phyloP scores from a whole-genome alignment of 1,140 invertebrate genomes.

The Neotoxoptera formosana region DNA sequence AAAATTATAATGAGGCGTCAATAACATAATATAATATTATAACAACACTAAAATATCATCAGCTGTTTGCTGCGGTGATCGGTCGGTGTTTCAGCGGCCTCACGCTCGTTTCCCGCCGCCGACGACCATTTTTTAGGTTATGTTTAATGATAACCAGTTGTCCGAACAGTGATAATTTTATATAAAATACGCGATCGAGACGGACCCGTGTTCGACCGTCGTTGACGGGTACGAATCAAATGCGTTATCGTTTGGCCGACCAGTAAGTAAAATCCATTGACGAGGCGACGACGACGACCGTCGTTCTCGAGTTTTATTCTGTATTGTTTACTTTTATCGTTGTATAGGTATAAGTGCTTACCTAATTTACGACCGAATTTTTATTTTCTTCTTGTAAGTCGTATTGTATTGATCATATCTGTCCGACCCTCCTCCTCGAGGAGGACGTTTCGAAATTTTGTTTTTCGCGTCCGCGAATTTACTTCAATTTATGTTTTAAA shows the following conservation, averaged over 20 bases:
- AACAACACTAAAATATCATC: too few species aligned
- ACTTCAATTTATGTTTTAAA: neutral
- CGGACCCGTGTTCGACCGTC: neutral
- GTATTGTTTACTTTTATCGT: neutral
- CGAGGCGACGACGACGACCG: neutral
- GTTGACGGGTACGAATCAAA: conserved; percentile 20
- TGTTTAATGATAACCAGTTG: conserved; percentile 38
- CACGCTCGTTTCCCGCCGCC: conserved; percentile 34
- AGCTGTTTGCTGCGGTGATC: neutral
- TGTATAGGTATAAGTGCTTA: neutral
- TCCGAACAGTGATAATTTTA: neutral
- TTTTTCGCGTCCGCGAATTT: neutral
- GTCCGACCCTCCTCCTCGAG: neutral
- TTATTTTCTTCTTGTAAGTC: neutral
- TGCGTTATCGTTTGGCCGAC: neutral
- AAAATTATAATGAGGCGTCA: neutral
- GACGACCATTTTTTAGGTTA: conserved; percentile 28
- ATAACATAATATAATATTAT: neutral
- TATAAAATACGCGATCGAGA: neutral
- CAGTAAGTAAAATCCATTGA: neutral
- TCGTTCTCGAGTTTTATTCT: neutral
- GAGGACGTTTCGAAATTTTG: too few species aligned
- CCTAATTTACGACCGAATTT: neutral
- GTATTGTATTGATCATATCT: neutral
- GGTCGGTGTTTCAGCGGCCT: neutral